phyloP scores from a whole-genome alignment of 2,888 invertebrate species.

The Calliopum simillimum region DNA sequence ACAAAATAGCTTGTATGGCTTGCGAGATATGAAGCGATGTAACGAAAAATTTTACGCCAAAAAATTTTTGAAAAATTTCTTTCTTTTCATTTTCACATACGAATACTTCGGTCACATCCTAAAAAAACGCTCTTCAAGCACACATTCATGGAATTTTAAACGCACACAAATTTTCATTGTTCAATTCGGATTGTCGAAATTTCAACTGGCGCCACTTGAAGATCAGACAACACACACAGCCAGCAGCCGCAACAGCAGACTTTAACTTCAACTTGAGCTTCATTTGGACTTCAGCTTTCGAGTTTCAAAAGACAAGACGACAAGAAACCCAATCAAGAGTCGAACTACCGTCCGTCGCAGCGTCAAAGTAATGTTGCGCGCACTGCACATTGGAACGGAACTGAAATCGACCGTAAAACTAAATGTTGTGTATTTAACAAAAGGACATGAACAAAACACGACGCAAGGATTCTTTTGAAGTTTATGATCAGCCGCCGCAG shows the following conservation, averaged over 20 bases:
- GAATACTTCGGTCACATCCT: not conserved
- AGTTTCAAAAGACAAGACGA: slow-evolving; percentile 33
- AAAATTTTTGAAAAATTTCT: too few relatives aligned
- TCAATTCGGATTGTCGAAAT: slow-evolving; percentile 48
- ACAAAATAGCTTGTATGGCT: too few relatives aligned
- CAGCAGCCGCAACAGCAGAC: not conserved
- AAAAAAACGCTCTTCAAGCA: not conserved
- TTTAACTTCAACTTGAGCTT: too few relatives aligned
- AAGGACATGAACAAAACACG: slow-evolving; percentile 52
- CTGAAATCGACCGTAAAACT: slow-evolving; percentile 15
- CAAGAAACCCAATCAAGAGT: slow-evolving; percentile 39
- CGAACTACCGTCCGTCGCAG: slow-evolving; percentile 16
- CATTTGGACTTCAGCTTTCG: not conserved
- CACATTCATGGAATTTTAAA: slow-evolving; percentile 38
- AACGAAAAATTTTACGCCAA: too few relatives aligned
- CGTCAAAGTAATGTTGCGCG: slow-evolving; percentile 42
- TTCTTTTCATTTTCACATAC: not conserved
- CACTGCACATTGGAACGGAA: slow-evolving; percentile 26
- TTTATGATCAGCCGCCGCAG: slow-evolving; percentile 38
- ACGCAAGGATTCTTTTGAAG: slow-evolving; percentile 47
- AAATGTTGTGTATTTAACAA: slow-evolving; percentile 33
- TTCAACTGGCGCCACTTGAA: slow-evolving; percentile 65
- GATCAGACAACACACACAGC: slow-evolving; percentile 52
- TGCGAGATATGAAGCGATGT: too few relatives aligned
- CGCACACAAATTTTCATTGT: slow-evolving; percentile 48